Base-by-base conservation (phyloP, 2,113 vertebrate genomes). In the Marmota flaviventris region DNA sequence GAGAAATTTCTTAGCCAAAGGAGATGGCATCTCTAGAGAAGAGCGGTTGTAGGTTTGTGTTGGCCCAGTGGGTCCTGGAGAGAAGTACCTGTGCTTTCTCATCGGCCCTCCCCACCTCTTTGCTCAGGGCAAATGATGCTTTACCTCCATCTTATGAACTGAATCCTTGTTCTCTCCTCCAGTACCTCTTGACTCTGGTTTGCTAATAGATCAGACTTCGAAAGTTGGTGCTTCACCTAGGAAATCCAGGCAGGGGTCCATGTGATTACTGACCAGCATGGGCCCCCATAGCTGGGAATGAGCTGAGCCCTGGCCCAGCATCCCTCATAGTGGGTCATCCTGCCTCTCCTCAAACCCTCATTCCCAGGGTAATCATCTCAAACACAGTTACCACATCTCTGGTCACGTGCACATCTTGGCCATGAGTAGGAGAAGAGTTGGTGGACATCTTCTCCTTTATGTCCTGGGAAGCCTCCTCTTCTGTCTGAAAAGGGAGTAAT, bases 111-210 rank as follows among this genome's bases (percentile, higher is more conserved):
- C 48, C 85, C 45, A 18, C 37, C 16, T 22, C n/a, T 4, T 3
- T 0, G 1, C 78, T 77, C n/a, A 11, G 16, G 24, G 65, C 1
- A 53, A 29, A 32, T 42, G 37, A 20, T 2, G 16, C 24, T 84
- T 94, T 85, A 98, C 98, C 98, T 98, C 98, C 48, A 95, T 85
- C 97, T 95, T 39, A 89, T 96, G 96, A 97, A 95, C 92, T 97
- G 97, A 77, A 95, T 78, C 9, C 72, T 95, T 29, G 97, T 97
- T 93, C 94, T 95, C 73, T 97, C 94, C n/a, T 98, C 98, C 75
- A 94, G 65, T 58, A 97, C 70, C 3, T 98, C 97, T 17, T 91
- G 97, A 51, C 90, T 98, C 22, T 56, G 85, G 63, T 83, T 95
- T 65, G 77, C 16, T 73, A 63, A 61, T 58, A 98, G 48, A 37